These are phyloP conservation scores for Esox lucius DNA, from an alignment of 2,797 vertebrate genomes.

Conservation along the genomic window DNA sequence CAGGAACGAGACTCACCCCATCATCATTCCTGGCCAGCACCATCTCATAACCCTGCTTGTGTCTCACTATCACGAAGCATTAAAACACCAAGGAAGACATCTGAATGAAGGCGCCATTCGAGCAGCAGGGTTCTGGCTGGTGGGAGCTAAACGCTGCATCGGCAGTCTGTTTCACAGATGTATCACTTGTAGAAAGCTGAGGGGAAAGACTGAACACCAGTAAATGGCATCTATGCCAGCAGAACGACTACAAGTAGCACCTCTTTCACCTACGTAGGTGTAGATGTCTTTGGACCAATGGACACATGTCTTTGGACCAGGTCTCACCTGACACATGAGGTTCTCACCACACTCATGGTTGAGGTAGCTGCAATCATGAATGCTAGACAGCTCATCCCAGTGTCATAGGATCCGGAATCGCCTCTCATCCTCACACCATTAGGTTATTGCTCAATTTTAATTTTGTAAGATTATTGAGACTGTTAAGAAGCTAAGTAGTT, in stretches of 20 bases:
- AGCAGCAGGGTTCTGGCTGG: neutral
- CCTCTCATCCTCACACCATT: neutral
- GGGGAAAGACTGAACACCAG: neutral
- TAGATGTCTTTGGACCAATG: neutral
- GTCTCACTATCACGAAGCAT: neutral
- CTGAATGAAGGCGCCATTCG: too few species aligned
- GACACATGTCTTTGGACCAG: neutral
- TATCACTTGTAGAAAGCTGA: neutral
- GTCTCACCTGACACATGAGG: neutral
- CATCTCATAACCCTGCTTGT: neutral
- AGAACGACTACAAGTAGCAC: neutral
- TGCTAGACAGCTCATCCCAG: neutral
- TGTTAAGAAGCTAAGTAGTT: too few species aligned
- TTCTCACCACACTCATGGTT: neutral
- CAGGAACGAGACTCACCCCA: neutral
- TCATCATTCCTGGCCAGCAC: neutral
- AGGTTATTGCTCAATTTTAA: too few species aligned
- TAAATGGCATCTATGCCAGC: constrained; percentile 1
- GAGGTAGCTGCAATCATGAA: constrained; percentile 8
- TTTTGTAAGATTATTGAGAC: too few species aligned
- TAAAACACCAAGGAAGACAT: neutral
- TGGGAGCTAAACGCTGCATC: neutral
- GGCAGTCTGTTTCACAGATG: neutral
- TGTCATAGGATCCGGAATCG: neutral
- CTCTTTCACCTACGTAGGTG: neutral